Evolutionary conservation across 2,888 invertebrate genomes (phyloP).

Genomic region (Mantis religiosa): DNA sequence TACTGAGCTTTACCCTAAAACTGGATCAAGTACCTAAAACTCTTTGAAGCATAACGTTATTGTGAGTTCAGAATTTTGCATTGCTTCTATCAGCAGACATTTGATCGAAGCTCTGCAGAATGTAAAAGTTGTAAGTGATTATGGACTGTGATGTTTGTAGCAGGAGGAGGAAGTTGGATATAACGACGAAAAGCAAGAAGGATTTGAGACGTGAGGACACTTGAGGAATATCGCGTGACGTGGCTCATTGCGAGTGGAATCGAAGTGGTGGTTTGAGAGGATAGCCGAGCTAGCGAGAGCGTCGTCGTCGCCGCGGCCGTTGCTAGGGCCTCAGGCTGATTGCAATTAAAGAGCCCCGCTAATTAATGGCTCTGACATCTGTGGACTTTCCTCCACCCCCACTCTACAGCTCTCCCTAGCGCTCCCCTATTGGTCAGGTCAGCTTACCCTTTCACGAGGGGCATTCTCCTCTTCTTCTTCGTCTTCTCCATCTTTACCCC

Average conservation of each 20-base stretch:
- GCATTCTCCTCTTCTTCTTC: not conserved
- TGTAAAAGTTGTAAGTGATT: too few species aligned
- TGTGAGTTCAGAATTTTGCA: too few species aligned
- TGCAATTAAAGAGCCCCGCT: constrained; percentile 18
- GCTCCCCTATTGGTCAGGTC: constrained; percentile 13
- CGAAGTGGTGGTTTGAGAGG: not conserved
- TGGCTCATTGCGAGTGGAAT: not conserved
- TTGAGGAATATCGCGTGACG: not conserved
- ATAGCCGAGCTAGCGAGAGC: not conserved
- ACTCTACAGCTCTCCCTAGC: not conserved
- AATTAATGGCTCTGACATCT: constrained; percentile 17
- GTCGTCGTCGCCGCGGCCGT: not conserved
- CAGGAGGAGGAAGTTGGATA: too few species aligned
- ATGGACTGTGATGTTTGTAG: too few species aligned
- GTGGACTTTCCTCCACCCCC: constrained; percentile 6
- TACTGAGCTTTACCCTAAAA: too few species aligned
- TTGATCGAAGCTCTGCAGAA: too few species aligned
- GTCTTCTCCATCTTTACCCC: not conserved
- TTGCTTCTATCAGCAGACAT: too few species aligned
- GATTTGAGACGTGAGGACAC: not conserved
- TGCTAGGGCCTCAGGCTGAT: constrained; percentile 17
- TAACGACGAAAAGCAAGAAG: not conserved
- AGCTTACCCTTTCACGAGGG: constrained; percentile 17
- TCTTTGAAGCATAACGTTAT: too few species aligned
- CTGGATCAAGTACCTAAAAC: too few species aligned